Base-by-base conservation (phyloP, 2,888 invertebrate genomes). In the Carterocephalus palaemon region DNA sequence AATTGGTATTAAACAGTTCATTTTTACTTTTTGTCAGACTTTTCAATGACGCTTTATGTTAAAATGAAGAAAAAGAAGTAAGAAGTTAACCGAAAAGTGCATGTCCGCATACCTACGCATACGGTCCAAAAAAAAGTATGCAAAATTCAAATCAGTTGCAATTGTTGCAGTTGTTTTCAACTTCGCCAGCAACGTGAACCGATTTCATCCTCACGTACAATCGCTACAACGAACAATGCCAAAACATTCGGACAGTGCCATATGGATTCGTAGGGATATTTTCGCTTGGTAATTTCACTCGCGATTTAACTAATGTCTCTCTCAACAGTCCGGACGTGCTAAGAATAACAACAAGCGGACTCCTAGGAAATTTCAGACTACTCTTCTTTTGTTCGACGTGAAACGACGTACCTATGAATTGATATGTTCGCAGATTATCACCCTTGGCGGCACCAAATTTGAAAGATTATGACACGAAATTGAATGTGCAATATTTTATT, bases 251-350 rank as follows among this genome's bases (percentile, higher is more conserved):
- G 23, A 31, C 23, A 32, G 24, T 17, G 40, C 40, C 24, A 24
- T 17, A 40, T 24, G 33, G 24, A 41, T 33, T 13, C 4, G 33
- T 33, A 37, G 19, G 46, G 47, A 54, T 54, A 56, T 49, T 52
- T 54, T 52, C 49, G 50, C 46, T 46, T 49, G 46, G 49, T 56
- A 55, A 59, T 59, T 59, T 59, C 45, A 54, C 54, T 51, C 53
- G 42, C 54, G 52, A 59, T 59, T 59, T 56, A 53, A 54, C 58
- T 58, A 58, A 59, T 58, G 59, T 55, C 58, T 58, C 58, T 56
- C 55, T 55, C 59, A 59, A 53, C 53, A 51, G 51, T 31, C 43
- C 31, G 51, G 47, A 53, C 59, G 59, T 59, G 59, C 53, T 53
- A 53, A 43, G 59, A 57, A 59, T 59, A 54, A 51, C 46, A 51